A percentile compares a stretch with the other conserved stretches of the same genome.
phyloP scores from a whole-genome alignment of 2,113 vertebrate species.

The Cynocephalus volans region DNA sequence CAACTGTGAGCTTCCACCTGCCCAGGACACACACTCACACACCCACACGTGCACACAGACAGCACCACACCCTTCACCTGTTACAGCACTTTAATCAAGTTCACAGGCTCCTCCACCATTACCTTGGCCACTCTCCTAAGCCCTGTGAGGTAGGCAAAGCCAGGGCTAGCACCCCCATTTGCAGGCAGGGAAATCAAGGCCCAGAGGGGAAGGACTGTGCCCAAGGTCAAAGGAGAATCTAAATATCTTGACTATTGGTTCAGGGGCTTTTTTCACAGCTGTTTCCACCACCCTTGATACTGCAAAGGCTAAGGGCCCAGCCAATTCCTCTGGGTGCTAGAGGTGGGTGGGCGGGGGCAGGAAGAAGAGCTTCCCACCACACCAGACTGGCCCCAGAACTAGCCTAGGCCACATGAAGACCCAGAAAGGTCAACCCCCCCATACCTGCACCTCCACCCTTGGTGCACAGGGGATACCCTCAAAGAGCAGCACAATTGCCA shows the following conservation, averaged over 20 bases:
- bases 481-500: neutral
- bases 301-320: neutral
- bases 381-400: neutral
- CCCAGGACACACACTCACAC: accelerated
- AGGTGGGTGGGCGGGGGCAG: too few relatives aligned
- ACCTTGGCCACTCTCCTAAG: neutral
- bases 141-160: constrained; percentile 41
- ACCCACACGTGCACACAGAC: neutral
- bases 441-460: neutral
- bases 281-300: neutral
- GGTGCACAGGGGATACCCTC: neutral
- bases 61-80: neutral
- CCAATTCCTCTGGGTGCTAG: neutral
- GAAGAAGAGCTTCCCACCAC: neutral
- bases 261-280: neutral
- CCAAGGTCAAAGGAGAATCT: neutral
- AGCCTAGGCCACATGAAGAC: neutral
- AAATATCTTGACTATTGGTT: neutral
- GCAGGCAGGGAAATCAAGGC: neutral
- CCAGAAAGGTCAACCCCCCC: neutral
- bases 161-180: neutral
- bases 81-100: constrained; percentile 71
- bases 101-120: constrained; percentile 22
- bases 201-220: neutral
- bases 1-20: neutral